phyloP scores from a whole-genome alignment of 2,797 vertebrate genomes.

The Austrolebias charrua region DNA sequence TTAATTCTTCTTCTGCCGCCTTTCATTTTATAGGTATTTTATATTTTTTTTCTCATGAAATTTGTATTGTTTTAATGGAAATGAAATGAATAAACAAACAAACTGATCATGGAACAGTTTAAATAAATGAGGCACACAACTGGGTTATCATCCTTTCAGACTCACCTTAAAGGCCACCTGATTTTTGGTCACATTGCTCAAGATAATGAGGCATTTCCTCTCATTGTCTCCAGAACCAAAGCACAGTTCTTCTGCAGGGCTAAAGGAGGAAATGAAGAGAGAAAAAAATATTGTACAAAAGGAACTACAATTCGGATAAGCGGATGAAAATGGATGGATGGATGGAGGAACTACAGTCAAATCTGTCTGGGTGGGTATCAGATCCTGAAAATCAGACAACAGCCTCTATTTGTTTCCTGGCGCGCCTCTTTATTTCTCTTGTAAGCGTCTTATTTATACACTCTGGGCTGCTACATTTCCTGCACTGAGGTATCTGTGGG shows the following conservation, averaged over 20 bases:
- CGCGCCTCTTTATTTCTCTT: slow-evolving; percentile 18
- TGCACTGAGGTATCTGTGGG: slow-evolving; percentile 3
- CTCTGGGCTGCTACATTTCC: slow-evolving; percentile 10
- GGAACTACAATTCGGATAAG: too few relatives aligned
- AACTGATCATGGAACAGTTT: background rate
- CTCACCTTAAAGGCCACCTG: slow-evolving; percentile 95
- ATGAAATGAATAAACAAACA: too few relatives aligned
- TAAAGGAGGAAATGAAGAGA: slow-evolving; percentile 53
- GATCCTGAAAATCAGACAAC: slow-evolving; percentile 7
- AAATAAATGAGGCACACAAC: background rate
- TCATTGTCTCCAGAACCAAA: slow-evolving; percentile 92
- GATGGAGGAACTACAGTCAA: slow-evolving; percentile 9
- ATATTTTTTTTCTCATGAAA: too few relatives aligned
- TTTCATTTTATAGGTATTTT: too few relatives aligned
- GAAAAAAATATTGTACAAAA: slow-evolving; percentile 6
- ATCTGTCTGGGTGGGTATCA: background rate
- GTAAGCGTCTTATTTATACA: slow-evolving; percentile 15
- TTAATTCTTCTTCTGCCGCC: too few relatives aligned
- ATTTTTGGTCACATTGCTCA: slow-evolving; percentile 95
- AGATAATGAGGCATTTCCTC: slow-evolving; percentile 91
- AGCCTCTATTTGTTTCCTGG: slow-evolving; percentile 15
- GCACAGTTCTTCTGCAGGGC: slow-evolving; percentile 94
- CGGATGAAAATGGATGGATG: too few relatives aligned
- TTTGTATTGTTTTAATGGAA: too few relatives aligned
- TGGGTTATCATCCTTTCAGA: background rate